Conservation (phyloP, 2,888 invertebrate genomes). For the Luperina nickerlii region DNA sequence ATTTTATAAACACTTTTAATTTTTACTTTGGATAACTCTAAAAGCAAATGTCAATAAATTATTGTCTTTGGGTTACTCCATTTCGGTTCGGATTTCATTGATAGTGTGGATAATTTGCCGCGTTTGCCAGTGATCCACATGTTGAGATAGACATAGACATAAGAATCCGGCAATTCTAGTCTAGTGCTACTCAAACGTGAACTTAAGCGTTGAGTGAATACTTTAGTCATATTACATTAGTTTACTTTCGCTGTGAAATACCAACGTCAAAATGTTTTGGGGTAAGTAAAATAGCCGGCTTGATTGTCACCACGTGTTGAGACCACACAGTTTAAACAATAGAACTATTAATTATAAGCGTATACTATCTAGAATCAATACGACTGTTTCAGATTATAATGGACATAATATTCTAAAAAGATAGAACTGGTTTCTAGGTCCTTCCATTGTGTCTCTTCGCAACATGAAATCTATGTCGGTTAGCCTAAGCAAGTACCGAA, state of each 20-base stretch:
- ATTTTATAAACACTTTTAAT: not conserved
- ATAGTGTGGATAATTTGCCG: conserved; percentile 63
- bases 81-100: conserved; percentile 50
- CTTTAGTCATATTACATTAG: conserved; percentile 27
- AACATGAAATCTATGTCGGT: not conserved
- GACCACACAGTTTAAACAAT: conserved; percentile 23
- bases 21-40: conserved; percentile 5
- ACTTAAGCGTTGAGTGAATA: conserved; percentile 28
- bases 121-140: conserved; percentile 63
- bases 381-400: not conserved
- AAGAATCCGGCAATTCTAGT: conserved; percentile 28
- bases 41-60: conserved; percentile 4
- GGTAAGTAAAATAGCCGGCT: conserved; percentile 79
- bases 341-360: not conserved
- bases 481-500: too few species aligned
- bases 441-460: conserved; percentile 12
- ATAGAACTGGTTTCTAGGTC: conserved; percentile 3
- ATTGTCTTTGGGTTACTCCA: conserved; percentile 55
- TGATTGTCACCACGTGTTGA: conserved; percentile 84
- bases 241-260: conserved; percentile 44
- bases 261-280: conserved; percentile 85
- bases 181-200: conserved; percentile 28
- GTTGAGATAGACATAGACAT: conserved; percentile 31
- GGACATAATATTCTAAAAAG: not conserved
- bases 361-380: not conserved